A percentile compares a stretch with the other conserved stretches of the same genome.
Evolutionary conservation across 37 sponge, comb jelly and placozoan genomes (phyloP).

Genomic region (Petrosia ficiformis): DNA sequence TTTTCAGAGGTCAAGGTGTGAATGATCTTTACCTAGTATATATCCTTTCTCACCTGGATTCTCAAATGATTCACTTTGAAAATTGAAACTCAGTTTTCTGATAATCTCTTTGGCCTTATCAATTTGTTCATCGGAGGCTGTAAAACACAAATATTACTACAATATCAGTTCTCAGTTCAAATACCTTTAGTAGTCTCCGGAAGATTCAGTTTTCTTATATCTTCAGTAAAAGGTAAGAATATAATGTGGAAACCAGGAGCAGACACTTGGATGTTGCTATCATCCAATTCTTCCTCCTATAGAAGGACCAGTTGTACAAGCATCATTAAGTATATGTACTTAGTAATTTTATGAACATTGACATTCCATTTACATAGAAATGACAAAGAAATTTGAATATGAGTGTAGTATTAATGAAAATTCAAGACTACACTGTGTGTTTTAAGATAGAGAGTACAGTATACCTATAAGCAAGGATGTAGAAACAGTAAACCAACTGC

Average conservation of each 20-base stretch:
- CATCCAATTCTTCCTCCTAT: slow-evolving; percentile 77
- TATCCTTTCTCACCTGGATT: too few relatives aligned
- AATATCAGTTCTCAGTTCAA: neutral
- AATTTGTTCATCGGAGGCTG: slow-evolving; percentile 66
- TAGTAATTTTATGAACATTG: neutral
- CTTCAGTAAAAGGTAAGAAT: slow-evolving; percentile 85
- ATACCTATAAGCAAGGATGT: too few relatives aligned
- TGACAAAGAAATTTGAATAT: too few relatives aligned
- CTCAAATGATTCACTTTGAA: slow-evolving; percentile 84
- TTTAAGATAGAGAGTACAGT: too few relatives aligned
- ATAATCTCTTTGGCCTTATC: slow-evolving; percentile 89
- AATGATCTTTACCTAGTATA: too few relatives aligned
- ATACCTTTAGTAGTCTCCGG: slow-evolving; percentile 19
- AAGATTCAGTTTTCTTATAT: slow-evolving; percentile 63
- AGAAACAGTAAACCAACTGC: too few relatives aligned
- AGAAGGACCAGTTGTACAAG: neutral
- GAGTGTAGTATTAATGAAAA: too few relatives aligned
- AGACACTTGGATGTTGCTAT: slow-evolving; percentile 60
- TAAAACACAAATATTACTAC: slow-evolving; percentile 7
- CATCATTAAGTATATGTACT: neutral
- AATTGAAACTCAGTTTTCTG: slow-evolving; percentile 79
- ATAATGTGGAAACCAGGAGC: slow-evolving; percentile 88
- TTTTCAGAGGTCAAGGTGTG: too few relatives aligned
- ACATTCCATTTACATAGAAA: neutral
- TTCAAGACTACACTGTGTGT: too few relatives aligned